Evolutionary conservation across 2,888 invertebrate species (phyloP).

Genomic region (Xestia ashworthii): DNA sequence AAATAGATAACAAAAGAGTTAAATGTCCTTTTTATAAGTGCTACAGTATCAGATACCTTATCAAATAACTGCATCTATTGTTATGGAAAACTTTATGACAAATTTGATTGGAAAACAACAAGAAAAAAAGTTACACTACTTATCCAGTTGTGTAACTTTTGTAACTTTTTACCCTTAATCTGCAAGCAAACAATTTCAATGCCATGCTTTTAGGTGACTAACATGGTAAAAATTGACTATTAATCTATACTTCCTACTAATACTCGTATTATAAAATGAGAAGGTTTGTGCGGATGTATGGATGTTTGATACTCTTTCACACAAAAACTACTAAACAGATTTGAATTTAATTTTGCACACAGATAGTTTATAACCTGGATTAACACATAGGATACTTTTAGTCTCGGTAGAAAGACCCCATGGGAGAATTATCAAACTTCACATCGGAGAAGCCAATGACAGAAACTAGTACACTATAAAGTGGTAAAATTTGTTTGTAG

Average conservation of each 20-base stretch:
- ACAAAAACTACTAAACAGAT: too few relatives aligned
- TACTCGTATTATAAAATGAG: too few relatives aligned
- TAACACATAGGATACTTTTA: too few relatives aligned
- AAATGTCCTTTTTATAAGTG: not conserved
- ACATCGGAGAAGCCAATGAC: too few relatives aligned
- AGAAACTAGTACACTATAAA: not conserved
- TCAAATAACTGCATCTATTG: not conserved
- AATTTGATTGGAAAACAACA: conserved; percentile 4
- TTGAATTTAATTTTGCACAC: too few relatives aligned
- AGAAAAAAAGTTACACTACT: conserved; percentile 7
- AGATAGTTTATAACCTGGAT: too few relatives aligned
- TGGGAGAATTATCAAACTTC: too few relatives aligned
- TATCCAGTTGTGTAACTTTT: too few relatives aligned
- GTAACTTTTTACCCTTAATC: not conserved
- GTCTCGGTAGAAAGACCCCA: too few relatives aligned
- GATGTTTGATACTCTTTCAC: too few relatives aligned
- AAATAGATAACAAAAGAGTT: conserved; percentile 28
- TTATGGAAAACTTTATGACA: conserved; percentile 11
- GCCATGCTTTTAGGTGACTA: not conserved
- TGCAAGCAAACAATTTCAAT: conserved; percentile 10
- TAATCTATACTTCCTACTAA: not conserved
- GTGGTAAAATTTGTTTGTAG: not conserved
- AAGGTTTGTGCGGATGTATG: too few relatives aligned
- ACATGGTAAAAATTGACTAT: not conserved
- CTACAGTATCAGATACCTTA: not conserved